These are phyloP conservation scores for Monochamus saltuarius DNA, from an alignment of 1,140 invertebrate species.

Conservation along the genomic window DNA sequence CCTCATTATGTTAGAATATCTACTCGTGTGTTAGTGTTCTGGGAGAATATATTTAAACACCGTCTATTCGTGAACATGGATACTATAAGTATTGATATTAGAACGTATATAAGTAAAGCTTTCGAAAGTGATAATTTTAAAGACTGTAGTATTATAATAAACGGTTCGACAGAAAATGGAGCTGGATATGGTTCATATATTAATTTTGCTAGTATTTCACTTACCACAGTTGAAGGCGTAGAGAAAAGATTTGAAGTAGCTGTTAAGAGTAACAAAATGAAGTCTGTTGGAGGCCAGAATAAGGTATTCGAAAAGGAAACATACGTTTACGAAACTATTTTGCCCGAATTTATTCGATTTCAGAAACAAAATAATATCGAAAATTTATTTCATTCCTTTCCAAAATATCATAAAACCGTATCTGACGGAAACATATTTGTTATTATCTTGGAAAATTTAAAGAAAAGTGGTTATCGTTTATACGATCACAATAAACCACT, in stretches of 20 bases:
- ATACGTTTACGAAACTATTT: not conserved
- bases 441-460: conserved; percentile 59
- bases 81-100: no score
- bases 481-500: conserved; percentile 53
- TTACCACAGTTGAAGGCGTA: not conserved
- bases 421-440: conserved; percentile 51
- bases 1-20: no score
- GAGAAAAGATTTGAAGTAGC: not conserved
- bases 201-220: not conserved
- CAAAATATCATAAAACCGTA: conserved; percentile 47
- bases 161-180: not conserved
- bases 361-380: conserved; percentile 22
- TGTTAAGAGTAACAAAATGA: not conserved
- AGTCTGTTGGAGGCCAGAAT: not conserved
- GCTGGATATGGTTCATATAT: not conserved
- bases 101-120: not conserved
- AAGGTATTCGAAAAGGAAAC: not conserved
- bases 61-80: no score
- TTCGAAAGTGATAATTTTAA: not conserved
- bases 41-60: no score
- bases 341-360: conserved; percentile 14
- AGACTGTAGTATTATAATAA: not conserved
- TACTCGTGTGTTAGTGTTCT: no score
- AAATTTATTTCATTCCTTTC: conserved; percentile 10
- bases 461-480: conserved; percentile 50